Percentiles rank a stretch among this genome's conserved stretches.
Conservation (phyloP, 2,888 invertebrate genomes). For the Erpobdella octoculata region DNA sequence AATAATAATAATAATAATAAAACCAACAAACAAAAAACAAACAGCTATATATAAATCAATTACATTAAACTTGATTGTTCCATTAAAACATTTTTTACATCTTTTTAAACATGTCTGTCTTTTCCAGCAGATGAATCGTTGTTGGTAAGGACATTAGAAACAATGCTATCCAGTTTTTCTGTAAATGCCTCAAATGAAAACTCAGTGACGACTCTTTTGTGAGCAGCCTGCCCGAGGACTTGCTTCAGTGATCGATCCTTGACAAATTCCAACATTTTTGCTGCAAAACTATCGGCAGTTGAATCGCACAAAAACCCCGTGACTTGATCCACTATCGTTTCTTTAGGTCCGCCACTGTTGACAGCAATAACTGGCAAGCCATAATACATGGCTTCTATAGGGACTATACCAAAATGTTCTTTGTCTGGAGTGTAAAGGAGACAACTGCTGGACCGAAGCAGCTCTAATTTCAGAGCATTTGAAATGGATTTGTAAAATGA, state of each 20-base stretch:
- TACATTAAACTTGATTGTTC: too few relatives aligned
- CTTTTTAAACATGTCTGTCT: too few relatives aligned
- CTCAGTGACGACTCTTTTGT: constrained; percentile 64
- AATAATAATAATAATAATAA: too few relatives aligned
- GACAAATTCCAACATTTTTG: constrained; percentile 67
- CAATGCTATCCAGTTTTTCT: constrained; percentile 41
- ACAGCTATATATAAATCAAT: too few relatives aligned
- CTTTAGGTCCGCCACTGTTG: constrained; percentile 87
- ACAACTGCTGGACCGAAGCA: constrained; percentile 69
- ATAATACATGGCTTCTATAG: constrained; percentile 93
- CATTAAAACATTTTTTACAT: too few relatives aligned
- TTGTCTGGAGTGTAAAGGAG: constrained; percentile 88
- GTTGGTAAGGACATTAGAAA: neutral
- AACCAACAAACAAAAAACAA: too few relatives aligned
- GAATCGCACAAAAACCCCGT: constrained; percentile 55
- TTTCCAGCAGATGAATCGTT: too few relatives aligned
- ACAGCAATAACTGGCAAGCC: constrained; percentile 87
- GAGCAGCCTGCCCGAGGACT: constrained; percentile 68
- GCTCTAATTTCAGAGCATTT: constrained; percentile 72
- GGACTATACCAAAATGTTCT: constrained; percentile 99
- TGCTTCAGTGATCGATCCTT: constrained; percentile 59
- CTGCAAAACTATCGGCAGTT: constrained; percentile 65
- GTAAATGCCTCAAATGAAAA: constrained; percentile 77
- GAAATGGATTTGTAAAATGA: constrained; percentile 78
- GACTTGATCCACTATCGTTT: constrained; percentile 63